phyloP scores from a whole-genome alignment of 2,797 vertebrate genomes.

The Semotilus atromaculatus region DNA sequence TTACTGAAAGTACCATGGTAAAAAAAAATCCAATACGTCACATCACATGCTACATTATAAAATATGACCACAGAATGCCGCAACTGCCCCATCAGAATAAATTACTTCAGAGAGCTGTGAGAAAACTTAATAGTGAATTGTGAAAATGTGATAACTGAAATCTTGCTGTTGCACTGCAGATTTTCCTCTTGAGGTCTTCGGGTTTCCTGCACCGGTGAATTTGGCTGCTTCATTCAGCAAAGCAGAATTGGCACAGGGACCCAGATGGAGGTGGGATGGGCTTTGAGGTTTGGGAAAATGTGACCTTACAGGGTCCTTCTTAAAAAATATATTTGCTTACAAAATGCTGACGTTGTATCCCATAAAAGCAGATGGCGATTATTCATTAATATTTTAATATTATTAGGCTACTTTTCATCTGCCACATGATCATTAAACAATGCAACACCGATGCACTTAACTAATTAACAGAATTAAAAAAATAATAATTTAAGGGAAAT shows the following conservation, averaged over 20 bases:
- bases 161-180: constrained; percentile 8
- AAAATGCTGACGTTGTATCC: not conserved
- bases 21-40: not conserved
- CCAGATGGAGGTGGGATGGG: not conserved
- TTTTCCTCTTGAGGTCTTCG: not conserved
- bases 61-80: not conserved
- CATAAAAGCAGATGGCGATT: not conserved
- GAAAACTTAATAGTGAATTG: not conserved
- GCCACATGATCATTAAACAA: not conserved
- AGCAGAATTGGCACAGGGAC: constrained; percentile 13
- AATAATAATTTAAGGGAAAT: not conserved
- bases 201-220: constrained; percentile 5
- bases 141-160: not conserved
- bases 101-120: not conserved
- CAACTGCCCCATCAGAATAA: not conserved
- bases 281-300: not conserved
- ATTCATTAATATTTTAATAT: not conserved
- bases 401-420: not conserved
- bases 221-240: constrained; percentile 17
- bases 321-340: not conserved
- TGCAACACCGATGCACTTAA: not conserved
- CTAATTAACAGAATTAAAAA: not conserved
- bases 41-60: not conserved
- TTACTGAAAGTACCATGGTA: not conserved
- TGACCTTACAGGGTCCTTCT: constrained; percentile 7